Conservation (phyloP, 2,113 vertebrate species). For the Cathartes aura region DNA sequence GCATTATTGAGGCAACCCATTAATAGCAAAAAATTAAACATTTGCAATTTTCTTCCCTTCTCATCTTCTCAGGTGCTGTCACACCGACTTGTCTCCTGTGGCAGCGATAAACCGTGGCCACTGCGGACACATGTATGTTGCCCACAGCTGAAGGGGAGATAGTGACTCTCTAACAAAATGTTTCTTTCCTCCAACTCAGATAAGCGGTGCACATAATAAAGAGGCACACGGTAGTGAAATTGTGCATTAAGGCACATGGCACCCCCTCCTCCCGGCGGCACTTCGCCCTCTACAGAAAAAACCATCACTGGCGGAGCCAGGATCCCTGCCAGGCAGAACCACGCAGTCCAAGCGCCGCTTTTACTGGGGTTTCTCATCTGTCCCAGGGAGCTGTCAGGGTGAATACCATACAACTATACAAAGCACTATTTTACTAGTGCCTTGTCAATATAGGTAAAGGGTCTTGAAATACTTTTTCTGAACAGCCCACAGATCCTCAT, state of each 20-base stretch:
- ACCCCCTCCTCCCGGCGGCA: neutral
- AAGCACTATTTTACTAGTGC: neutral
- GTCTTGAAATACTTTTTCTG: neutral
- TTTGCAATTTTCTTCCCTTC: neutral
- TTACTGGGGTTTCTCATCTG: rapidly evolving
- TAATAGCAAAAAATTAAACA: neutral
- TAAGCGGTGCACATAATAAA: neutral
- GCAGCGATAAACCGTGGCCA: neutral
- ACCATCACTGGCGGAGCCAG: neutral
- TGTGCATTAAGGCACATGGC: rapidly evolving
- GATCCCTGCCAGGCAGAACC: neutral
- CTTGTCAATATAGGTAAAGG: neutral
- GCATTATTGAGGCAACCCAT: neutral
- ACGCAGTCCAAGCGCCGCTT: neutral
- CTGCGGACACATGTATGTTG: rapidly evolving
- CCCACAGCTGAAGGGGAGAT: neutral
- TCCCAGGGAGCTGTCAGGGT: neutral
- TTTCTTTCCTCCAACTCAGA: neutral
- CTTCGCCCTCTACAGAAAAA: neutral
- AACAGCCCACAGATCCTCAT: neutral
- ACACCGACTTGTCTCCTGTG: neutral
- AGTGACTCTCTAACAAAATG: rapidly evolving
- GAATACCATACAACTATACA: neutral
- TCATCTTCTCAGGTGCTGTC: neutral
- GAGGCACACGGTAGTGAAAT: rapidly evolving